Base-by-base conservation (phyloP, 2,888 invertebrate species). In the Enchytraeus crypticus region DNA sequence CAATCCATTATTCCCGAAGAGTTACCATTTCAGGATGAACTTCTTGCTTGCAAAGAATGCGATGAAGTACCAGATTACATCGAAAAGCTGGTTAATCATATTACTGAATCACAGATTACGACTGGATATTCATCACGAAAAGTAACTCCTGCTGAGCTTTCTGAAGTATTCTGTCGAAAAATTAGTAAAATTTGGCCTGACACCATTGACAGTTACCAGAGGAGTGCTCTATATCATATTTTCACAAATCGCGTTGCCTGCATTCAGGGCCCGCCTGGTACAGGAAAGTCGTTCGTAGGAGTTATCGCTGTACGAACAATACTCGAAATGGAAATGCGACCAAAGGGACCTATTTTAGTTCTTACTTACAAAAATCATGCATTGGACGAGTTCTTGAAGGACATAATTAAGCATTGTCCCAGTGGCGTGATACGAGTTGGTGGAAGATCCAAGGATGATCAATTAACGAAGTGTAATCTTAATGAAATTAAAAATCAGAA, bases 221-320 rank as follows among this genome's bases (percentile, higher is more conserved):
- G 82, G 63, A 73, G 77, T 43, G 90, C 90, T 0, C 85, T 85
- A 70, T 81, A 83, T 68, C 82, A 84, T 38, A 88, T 88, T 0
- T 72, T 91, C 2, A 85, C 84, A 0, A 82, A 84, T 71, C 86
- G 89, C 77, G 85, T 90, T 4, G 84, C 85, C 0, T 82, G 90
- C 0, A 88, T 90, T 64, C 90, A 90, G 81, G 91, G 89, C 0
- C 89, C 89, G 0, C 89, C 89, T 0, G 89, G 90, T 3, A 89
- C 89, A 0, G 90, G 89, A 0, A 89, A 89, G 81, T 88, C 89
- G 0, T 86, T 83, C 74, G 74, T 89, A 64, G 88, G 88, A 0
- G 79, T 87, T 27, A 85, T 86, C 82, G 84, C 90, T 18, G 85
- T 86, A 0, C 33, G 57, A 33, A 18, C 43, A 5, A n/a, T 66